phyloP scores from a whole-genome alignment of 1,140 invertebrate species.

The Calephelis nemesis region DNA sequence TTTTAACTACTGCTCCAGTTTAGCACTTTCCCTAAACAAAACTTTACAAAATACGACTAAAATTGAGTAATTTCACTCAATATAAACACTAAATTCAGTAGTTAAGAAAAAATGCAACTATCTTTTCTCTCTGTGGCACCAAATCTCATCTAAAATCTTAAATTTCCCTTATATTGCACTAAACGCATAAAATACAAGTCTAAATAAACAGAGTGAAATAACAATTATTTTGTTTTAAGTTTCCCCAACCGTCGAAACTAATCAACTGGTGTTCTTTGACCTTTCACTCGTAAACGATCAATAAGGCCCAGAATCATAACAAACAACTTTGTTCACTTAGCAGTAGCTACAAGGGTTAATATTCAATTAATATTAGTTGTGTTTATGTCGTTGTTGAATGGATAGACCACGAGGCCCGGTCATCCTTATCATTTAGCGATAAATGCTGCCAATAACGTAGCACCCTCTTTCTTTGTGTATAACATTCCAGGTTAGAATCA shows the following conservation, averaged over 20 bases:
- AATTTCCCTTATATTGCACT: not conserved
- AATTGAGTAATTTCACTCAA: no score
- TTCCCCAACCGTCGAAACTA: conserved; percentile 15
- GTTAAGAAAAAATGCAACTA: no score
- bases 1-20: no score
- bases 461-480: conserved; percentile 9
- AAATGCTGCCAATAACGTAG: conserved; percentile 7
- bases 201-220: conserved; percentile 6
- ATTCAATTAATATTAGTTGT: conserved; percentile 7
- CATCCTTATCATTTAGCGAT: conserved; percentile 13
- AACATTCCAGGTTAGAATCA: conserved; percentile 7
- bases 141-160: no score
- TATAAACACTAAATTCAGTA: no score
- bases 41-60: no score
- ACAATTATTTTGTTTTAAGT: conserved; percentile 19
- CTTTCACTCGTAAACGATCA: conserved; percentile 1
- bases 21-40: no score
- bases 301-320: conserved; percentile 4
- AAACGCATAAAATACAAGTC: conserved; percentile 3
- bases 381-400: conserved; percentile 9
- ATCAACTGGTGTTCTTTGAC: conserved; percentile 17
- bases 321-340: conserved; percentile 13
- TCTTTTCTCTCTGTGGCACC: no score
- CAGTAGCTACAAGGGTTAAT: conserved; percentile 2
- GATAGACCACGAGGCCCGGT: conserved; percentile 1